These are phyloP conservation scores for Smithornis capensis DNA, from an alignment of 2,113 vertebrate species.

Conservation along the genomic window DNA sequence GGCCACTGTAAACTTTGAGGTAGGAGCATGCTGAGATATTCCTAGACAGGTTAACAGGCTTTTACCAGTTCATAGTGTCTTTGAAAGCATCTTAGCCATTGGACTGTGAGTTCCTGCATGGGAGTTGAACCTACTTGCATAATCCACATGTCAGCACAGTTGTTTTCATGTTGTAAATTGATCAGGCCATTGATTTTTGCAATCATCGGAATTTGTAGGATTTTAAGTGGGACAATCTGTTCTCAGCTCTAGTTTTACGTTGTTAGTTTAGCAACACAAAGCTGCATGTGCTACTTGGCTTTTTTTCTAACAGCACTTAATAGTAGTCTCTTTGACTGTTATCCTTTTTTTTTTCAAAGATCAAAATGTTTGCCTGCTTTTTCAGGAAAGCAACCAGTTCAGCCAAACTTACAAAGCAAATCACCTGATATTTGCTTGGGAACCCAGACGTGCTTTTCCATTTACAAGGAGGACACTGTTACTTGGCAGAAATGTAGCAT, in stretches of 20 bases:
- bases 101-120: not conserved
- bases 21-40: rapidly evolving
- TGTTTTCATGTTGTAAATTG: not conserved
- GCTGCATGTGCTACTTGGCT: not conserved
- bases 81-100: not conserved
- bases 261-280: not conserved
- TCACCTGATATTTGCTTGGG: not conserved
- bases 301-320: not conserved
- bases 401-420: not conserved
- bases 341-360: not conserved
- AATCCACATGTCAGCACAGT: not conserved
- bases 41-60: not conserved
- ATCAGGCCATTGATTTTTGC: not conserved
- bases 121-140: not conserved
- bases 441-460: not conserved
- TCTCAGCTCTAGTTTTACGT: not conserved
- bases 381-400: not conserved
- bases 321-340: not conserved
- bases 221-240: not conserved
- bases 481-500: not conserved
- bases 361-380: not conserved
- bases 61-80: not conserved
- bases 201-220: not conserved
- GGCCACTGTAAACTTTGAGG: not conserved
- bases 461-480: not conserved